Conservation (phyloP, 2,113 vertebrate genomes). For the Spermophilus dauricus region DNA sequence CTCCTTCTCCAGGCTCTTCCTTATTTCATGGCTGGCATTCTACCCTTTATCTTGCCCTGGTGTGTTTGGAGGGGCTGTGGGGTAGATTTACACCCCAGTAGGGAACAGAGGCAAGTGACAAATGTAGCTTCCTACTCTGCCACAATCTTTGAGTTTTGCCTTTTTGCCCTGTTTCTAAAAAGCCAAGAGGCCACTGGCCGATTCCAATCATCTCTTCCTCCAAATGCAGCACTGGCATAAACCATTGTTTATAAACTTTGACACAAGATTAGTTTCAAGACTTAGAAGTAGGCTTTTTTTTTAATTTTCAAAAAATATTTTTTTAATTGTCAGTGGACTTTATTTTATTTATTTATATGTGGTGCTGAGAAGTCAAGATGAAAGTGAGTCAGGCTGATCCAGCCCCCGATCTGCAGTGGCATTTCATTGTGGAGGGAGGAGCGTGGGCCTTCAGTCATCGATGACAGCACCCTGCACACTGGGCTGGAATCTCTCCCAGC, state of each 20-base stretch:
- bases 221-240: not conserved
- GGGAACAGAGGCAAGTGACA: not conserved
- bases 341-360: no score
- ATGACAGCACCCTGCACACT: not conserved
- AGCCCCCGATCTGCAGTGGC: no score
- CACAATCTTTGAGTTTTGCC: not conserved
- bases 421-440: not conserved
- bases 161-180: not conserved
- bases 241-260: not conserved
- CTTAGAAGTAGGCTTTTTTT: not conserved
- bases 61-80: not conserved
- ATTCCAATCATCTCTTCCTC: not conserved
- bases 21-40: not conserved
- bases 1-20: not conserved
- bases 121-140: not conserved
- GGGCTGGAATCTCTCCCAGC: not conserved
- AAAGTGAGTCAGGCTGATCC: not conserved
- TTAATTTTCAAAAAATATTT: no score
- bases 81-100: not conserved
- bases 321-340: no score
- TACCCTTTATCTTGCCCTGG: not conserved
- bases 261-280: not conserved
- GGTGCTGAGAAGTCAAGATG: not conserved
- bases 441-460: fast-evolving
- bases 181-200: not conserved